These are phyloP conservation scores for Belonocnema kinseyi DNA, from an alignment of 1,140 invertebrate species.

Conservation along the genomic window DNA sequence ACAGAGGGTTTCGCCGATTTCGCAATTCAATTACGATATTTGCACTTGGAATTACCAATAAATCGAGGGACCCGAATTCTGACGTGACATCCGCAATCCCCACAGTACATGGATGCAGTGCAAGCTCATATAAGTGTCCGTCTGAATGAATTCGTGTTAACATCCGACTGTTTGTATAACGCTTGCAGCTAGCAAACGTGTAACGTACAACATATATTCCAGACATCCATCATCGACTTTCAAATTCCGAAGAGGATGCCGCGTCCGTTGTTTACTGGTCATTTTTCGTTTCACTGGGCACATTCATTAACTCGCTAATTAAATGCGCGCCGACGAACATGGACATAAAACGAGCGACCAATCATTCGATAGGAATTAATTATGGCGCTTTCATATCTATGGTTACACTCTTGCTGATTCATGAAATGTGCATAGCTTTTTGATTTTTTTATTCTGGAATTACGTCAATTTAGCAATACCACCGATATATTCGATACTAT, in stretches of 20 bases:
- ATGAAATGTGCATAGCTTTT: background rate
- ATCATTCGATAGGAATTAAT: conserved; percentile 24
- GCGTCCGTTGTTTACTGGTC: conserved; percentile 13
- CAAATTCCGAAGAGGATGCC: background rate
- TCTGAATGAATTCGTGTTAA: conserved; percentile 16
- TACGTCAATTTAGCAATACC: too few species aligned
- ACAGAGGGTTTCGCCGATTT: conserved; percentile 34
- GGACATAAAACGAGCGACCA: conserved; percentile 7
- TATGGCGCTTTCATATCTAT: background rate
- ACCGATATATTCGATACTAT: too few species aligned
- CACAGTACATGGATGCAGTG: background rate
- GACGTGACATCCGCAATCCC: conserved; percentile 2
- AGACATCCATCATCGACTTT: conserved; percentile 20
- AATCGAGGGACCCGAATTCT: conserved; percentile 21
- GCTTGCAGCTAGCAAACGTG: background rate
- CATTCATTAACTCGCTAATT: conserved; percentile 27
- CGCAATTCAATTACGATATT: conserved; percentile 33
- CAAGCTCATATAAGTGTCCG: conserved; percentile 11
- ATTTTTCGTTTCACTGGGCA: conserved; percentile 23
- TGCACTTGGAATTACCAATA: conserved; percentile 26
- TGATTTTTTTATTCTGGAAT: background rate
- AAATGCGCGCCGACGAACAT: conserved; percentile 15
- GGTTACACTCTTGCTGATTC: background rate
- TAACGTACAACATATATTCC: background rate
- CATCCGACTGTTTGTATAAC: background rate